Evolutionary conservation across 2,888 invertebrate species (phyloP).

Genomic region (Scaeva pyrastri): DNA sequence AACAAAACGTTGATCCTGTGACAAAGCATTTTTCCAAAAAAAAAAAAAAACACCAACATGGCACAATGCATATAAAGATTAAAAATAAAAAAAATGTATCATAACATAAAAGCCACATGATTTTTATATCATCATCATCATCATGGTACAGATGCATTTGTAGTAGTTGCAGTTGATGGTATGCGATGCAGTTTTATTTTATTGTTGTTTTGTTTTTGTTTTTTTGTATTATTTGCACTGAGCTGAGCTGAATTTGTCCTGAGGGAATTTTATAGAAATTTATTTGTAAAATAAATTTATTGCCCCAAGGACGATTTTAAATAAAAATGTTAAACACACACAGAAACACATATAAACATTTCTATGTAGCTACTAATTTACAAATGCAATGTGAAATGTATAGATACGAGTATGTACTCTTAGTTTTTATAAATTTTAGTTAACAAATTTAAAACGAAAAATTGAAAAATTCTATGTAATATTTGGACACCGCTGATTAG

Average conservation of each 20-base stretch:
- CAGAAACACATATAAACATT: background rate
- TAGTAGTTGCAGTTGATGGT: background rate
- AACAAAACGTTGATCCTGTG: constrained; percentile 51
- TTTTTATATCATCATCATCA: constrained; percentile 23
- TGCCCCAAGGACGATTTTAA: constrained; percentile 53
- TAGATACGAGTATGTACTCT: too few species aligned
- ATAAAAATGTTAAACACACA: constrained; percentile 25
- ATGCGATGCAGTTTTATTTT: constrained; percentile 1
- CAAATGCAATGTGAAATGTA: too few species aligned
- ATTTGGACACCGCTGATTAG: too few species aligned
- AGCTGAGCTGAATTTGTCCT: constrained; percentile 44
- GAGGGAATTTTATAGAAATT: constrained; percentile 62
- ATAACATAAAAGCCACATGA: constrained; percentile 23
- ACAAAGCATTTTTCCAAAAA: constrained; percentile 44
- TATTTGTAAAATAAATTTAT: constrained; percentile 72
- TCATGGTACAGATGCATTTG: constrained; percentile 15
- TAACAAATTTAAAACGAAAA: too few species aligned
- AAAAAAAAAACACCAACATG: constrained; percentile 7
- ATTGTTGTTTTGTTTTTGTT: background rate
- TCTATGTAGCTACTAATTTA: background rate
- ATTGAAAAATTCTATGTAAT: too few species aligned
- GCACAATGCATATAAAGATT: constrained; percentile 8
- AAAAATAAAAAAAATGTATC: constrained; percentile 27
- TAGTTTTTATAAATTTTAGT: too few species aligned
- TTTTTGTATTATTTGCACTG: constrained; percentile 40